Evolutionary conservation across 2,113 vertebrate genomes (phyloP).

Genomic region (Psittacula cyanocephala): DNA sequence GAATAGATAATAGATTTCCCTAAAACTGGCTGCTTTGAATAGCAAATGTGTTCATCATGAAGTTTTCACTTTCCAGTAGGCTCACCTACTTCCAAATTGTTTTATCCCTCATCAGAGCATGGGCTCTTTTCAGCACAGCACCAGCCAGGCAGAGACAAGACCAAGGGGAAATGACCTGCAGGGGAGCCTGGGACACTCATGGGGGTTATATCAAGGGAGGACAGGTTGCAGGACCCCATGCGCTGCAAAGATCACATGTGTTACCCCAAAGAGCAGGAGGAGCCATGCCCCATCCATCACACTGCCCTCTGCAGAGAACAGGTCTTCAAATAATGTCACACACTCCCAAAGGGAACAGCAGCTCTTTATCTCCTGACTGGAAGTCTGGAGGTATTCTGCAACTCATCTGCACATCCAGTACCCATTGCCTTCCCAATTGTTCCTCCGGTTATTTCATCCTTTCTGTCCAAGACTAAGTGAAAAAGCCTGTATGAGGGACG

Average conservation of each 20-base stretch:
- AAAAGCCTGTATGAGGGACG: neutral
- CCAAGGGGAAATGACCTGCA: neutral
- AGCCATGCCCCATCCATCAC: neutral
- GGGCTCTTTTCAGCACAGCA: neutral
- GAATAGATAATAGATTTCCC: neutral
- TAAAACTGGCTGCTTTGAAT: neutral
- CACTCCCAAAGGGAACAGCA: fast-evolving
- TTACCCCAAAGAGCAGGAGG: neutral
- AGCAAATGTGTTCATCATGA: neutral
- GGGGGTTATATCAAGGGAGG: neutral
- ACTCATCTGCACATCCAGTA: neutral
- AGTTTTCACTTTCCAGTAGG: neutral
- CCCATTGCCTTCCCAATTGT: neutral
- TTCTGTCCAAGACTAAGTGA: neutral
- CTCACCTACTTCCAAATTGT: neutral
- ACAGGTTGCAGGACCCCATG: fast-evolving
- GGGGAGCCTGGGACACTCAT: neutral
- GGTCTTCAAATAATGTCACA: neutral
- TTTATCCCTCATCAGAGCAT: neutral
- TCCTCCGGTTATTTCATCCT: neutral
- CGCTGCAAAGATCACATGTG: neutral
- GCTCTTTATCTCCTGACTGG: neutral
- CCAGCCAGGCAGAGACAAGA: neutral
- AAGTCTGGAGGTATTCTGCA: neutral
- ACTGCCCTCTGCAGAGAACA: neutral